A percentile compares a stretch with the other conserved stretches of the same genome.
Conservation (phyloP, 2,113 vertebrate genomes). For the Periophthalmodon schlosseri region DNA sequence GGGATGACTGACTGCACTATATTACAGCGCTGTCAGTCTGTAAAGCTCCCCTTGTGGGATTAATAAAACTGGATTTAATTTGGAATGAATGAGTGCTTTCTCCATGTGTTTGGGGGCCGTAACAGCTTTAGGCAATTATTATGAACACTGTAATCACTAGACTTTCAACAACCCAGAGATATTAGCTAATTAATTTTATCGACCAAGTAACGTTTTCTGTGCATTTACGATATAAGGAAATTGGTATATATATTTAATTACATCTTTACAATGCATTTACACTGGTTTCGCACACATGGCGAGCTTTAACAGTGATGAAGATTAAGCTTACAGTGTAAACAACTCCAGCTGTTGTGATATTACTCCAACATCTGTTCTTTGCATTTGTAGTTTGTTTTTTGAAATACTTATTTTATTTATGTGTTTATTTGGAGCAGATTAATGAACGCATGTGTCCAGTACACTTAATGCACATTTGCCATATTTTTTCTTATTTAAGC, state of each 20-base stretch:
- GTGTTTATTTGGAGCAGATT: no score
- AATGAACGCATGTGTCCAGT: no score
- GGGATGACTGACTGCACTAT: slow-evolving; percentile 43
- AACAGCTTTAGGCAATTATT: not conserved
- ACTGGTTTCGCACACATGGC: not conserved
- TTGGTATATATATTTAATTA: not conserved
- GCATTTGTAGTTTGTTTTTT: not conserved
- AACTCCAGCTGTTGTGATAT: not conserved
- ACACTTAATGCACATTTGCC: no score
- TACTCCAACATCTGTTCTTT: not conserved
- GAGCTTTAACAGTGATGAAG: slow-evolving; percentile 2
- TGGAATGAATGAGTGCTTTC: slow-evolving; percentile 54
- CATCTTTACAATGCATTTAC: not conserved
- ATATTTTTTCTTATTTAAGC: no score
- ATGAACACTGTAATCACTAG: not conserved
- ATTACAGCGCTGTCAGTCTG: slow-evolving; percentile 52
- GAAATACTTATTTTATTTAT: not conserved
- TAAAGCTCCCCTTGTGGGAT: slow-evolving; percentile 50
- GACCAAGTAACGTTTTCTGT: not conserved
- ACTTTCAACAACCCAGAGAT: not conserved
- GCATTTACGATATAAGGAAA: not conserved
- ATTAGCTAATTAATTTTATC: not conserved
- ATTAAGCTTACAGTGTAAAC: slow-evolving; percentile 2
- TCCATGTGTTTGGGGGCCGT: slow-evolving; percentile 24
- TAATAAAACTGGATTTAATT: slow-evolving; percentile 69